Base-by-base conservation (phyloP, 2,888 invertebrate species). In the Leptopilina syphax region DNA sequence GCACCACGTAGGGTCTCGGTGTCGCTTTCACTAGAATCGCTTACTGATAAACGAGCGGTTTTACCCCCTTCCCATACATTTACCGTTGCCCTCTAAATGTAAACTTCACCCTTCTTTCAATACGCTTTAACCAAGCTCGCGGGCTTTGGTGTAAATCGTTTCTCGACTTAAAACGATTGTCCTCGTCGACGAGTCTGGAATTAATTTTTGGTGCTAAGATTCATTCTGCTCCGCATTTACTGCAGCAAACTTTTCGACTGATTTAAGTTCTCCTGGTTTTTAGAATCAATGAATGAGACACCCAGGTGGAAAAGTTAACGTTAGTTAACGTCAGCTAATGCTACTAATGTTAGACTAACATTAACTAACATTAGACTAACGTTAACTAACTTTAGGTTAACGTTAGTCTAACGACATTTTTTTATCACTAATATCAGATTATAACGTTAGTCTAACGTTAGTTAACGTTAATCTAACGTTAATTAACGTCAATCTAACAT, bases 41-140 rank as follows among this genome's bases (percentile, higher is more conserved):
- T 90, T 89, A 88, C 91, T 91, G 91, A 91, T 91, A 91, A 91
- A 91, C 91, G 91, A 91, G 91, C 91, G 90, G 89, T 91, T 91
- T 89, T 87, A 84, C 87, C 86, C 86, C 79, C 82, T 82, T 79
- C 82, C 78, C 9, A 77, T 77, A 79, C 82, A 80, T 80, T 80
- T 80, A 79, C 84, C 83, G 81, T 50, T 85, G 84, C 86, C 84
- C 85, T 84, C 85, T 87, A 86, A 90, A 89, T 91, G 90, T 89
- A 90, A 89, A 90, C 89, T 89, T 8, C 89, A 87, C 89, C 88
- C 88, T 83, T 86, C 83, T 78, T 80, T 77, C 84, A 85, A 84
- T 83, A 84, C 84, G 86, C 82, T 87, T 86, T 85, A 83, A 82
- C 77, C 73, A 41, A 73, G 70, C 73, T 73, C 73, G 73, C 73